Conservation (phyloP, 2,797 vertebrate genomes). For the Pogonophryne albipinna region DNA sequence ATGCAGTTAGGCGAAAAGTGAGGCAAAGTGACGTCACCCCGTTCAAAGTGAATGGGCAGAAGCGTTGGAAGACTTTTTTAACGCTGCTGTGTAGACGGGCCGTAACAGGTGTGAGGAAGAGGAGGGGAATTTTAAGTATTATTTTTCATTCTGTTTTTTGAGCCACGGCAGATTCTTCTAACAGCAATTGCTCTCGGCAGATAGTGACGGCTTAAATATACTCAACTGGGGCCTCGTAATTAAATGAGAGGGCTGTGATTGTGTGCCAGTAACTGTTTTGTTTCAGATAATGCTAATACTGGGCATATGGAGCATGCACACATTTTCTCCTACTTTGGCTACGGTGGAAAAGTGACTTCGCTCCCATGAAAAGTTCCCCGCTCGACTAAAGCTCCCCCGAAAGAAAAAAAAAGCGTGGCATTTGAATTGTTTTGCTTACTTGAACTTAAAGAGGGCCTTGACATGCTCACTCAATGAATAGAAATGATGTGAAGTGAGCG, state of each 20-base stretch:
- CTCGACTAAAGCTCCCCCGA: conserved; percentile 46
- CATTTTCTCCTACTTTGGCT: conserved; percentile 55
- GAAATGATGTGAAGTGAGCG: conserved; percentile 64
- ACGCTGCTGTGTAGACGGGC: too few relatives aligned
- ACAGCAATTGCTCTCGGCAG: conserved; percentile 67
- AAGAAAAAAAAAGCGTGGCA: conserved; percentile 59
- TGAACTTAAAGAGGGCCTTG: conserved; percentile 75
- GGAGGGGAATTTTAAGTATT: conserved; percentile 43
- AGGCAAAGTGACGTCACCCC: too few relatives aligned
- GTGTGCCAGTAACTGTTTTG: conserved; percentile 80
- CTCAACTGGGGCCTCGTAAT: conserved; percentile 80
- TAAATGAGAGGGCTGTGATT: conserved; percentile 82
- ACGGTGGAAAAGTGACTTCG: conserved; percentile 52
- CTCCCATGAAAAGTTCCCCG: conserved; percentile 47
- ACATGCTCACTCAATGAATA: conserved; percentile 65
- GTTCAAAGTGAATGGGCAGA: too few relatives aligned
- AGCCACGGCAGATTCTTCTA: conserved; percentile 56
- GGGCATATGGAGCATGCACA: conserved; percentile 64
- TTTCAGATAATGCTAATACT: conserved; percentile 79
- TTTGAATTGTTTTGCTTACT: conserved; percentile 72
- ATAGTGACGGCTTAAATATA: conserved; percentile 80
- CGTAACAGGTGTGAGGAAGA: conserved; percentile 27
- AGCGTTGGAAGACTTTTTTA: too few relatives aligned
- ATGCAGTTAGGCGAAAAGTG: too few relatives aligned
- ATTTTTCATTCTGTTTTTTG: conserved; percentile 57